These are phyloP conservation scores for Agrilus planipennis DNA, from an alignment of 1,140 invertebrate genomes.

Conservation along the genomic window DNA sequence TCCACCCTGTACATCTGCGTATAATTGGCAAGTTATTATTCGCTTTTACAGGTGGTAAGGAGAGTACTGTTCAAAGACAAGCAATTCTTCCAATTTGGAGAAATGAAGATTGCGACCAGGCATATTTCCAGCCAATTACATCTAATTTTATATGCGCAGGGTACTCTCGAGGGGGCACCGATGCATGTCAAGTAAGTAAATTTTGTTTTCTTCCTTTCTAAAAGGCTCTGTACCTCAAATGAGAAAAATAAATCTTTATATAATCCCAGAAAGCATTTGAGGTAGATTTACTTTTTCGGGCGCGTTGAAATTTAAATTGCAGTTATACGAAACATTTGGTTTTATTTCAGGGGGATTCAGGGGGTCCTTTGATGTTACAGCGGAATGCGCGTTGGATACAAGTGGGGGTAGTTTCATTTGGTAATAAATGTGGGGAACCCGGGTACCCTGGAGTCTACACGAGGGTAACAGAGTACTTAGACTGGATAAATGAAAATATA, in stretches of 20 bases:
- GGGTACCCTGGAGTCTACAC: conserved; percentile 76
- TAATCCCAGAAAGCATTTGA: too few species aligned
- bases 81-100: conserved; percentile 80
- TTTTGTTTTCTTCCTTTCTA: background rate
- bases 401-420: conserved; percentile 82
- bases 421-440: conserved; percentile 81
- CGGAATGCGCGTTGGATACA: conserved; percentile 67
- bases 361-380: conserved; percentile 75
- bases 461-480: conserved; percentile 46
- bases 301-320: conserved; percentile 1
- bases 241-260: too few species aligned
- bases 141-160: conserved; percentile 85
- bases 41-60: conserved; percentile 51
- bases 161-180: conserved; percentile 77
- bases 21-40: too few species aligned
- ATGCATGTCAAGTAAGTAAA: conserved; percentile 85
- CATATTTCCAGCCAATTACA: conserved; percentile 86
- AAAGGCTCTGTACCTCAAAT: conserved; percentile 3
- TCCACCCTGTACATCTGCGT: too few species aligned
- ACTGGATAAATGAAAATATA: conserved; percentile 46
- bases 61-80: conserved; percentile 71
- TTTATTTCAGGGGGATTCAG: conserved; percentile 51
- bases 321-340: too few species aligned
- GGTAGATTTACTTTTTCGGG: too few species aligned
- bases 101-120: conserved; percentile 79